phyloP scores from a whole-genome alignment of 2,888 invertebrate genomes.

The Trypoxylon attenuatum region DNA sequence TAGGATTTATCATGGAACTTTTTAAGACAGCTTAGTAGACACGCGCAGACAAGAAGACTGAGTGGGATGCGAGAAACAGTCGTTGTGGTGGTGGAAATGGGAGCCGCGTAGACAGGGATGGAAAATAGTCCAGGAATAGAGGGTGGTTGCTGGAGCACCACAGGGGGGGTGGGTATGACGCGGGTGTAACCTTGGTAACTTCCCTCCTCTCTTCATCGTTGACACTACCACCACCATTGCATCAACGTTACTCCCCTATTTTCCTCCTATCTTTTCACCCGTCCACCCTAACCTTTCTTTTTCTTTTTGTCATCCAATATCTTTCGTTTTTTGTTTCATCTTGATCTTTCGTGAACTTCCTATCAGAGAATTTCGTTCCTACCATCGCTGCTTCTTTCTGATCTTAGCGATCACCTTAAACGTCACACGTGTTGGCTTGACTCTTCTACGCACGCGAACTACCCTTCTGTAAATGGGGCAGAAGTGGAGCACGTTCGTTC shows the following conservation, averaged over 20 bases:
- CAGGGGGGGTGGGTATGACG: slow-evolving; percentile 66
- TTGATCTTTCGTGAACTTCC: too few relatives aligned
- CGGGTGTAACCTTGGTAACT: slow-evolving; percentile 70
- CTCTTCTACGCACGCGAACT: slow-evolving; percentile 33
- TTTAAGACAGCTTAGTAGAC: slow-evolving; percentile 41
- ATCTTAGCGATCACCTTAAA: slow-evolving; percentile 4
- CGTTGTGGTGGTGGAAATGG: slow-evolving; percentile 35
- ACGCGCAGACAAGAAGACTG: slow-evolving; percentile 33
- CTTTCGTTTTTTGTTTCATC: neutral
- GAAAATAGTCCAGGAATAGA: slow-evolving; percentile 44
- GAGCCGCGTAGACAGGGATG: slow-evolving; percentile 31
- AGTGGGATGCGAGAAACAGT: slow-evolving; percentile 19
- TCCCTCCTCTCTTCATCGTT: slow-evolving; percentile 43
- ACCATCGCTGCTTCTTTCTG: too few relatives aligned
- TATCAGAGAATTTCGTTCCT: too few relatives aligned
- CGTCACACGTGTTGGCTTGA: slow-evolving; percentile 1
- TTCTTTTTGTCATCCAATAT: neutral
- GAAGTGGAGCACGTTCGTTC: slow-evolving; percentile 52
- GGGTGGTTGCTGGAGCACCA: slow-evolving; percentile 54
- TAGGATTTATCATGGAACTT: slow-evolving; percentile 56
- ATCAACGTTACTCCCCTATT: slow-evolving; percentile 23
- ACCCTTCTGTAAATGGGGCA: slow-evolving; percentile 50
- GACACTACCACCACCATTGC: slow-evolving; percentile 18
- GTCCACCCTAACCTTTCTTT: slow-evolving; percentile 28
- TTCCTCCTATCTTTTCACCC: slow-evolving; percentile 4